phyloP scores from a whole-genome alignment of 2,113 vertebrate genomes.

The Motacilla alba region DNA sequence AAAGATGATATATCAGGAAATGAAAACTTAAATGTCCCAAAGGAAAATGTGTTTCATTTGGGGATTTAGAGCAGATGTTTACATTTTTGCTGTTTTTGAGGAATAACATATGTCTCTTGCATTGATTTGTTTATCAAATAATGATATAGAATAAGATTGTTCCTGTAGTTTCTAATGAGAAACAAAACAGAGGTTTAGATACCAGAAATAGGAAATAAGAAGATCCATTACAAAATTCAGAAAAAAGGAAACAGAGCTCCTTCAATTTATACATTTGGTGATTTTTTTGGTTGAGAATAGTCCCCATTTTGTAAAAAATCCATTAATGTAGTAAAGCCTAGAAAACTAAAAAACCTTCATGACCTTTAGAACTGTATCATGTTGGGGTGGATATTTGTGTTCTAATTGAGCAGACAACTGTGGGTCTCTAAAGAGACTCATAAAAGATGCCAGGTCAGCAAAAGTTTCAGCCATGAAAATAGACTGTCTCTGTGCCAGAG shows the following conservation, averaged over 20 bases:
- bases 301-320: background rate
- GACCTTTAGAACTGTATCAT: background rate
- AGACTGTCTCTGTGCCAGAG: background rate
- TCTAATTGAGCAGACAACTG: background rate
- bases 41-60: conserved; percentile 20
- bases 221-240: background rate
- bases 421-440: background rate
- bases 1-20: conserved; percentile 62
- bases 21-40: conserved; percentile 44
- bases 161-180: background rate
- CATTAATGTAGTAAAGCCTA: background rate
- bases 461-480: fast-evolving
- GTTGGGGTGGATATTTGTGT: background rate
- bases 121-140: conserved; percentile 45
- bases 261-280: background rate
- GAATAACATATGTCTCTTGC: conserved; percentile 14
- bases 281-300: background rate
- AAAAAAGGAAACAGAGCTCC: background rate
- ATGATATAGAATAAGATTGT: background rate
- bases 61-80: conserved; percentile 47
- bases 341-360: background rate
- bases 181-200: background rate
- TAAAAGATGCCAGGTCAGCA: background rate
- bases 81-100: conserved; percentile 33
- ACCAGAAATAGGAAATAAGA: background rate